These are phyloP conservation scores for Hoplias malabaricus DNA, from an alignment of 2,113 vertebrate species.

Conservation along the genomic window DNA sequence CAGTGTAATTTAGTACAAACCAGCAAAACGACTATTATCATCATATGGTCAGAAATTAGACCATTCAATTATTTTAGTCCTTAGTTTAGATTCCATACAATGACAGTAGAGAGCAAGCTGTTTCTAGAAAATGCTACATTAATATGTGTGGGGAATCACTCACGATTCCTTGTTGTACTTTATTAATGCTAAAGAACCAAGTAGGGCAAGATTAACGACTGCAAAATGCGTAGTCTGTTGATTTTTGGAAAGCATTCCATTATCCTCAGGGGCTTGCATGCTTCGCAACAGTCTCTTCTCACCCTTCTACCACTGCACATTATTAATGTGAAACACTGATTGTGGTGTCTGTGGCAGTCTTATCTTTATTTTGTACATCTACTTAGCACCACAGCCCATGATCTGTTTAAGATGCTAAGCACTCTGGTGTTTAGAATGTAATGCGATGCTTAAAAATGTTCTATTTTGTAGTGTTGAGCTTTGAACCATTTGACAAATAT, in stretches of 20 bases:
- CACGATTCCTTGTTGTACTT: background rate
- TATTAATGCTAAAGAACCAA: background rate
- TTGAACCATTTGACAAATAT: background rate
- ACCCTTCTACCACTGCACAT: background rate
- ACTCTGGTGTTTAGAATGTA: background rate
- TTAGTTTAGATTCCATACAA: background rate
- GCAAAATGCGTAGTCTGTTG: background rate
- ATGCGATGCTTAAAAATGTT: background rate
- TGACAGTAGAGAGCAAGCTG: background rate
- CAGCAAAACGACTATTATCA: background rate
- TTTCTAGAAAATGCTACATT: background rate
- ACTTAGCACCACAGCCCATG: background rate
- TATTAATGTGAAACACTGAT: background rate
- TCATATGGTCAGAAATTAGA: background rate
- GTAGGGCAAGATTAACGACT: background rate
- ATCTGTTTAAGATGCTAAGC: constrained; percentile 14
- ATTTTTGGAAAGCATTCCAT: background rate
- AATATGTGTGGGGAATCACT: background rate
- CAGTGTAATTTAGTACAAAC: background rate
- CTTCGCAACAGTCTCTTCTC: background rate
- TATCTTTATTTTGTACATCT: background rate
- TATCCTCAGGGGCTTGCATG: background rate
- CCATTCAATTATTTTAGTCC: background rate
- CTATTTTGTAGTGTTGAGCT: background rate
- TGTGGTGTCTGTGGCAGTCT: background rate